Evolutionary conservation across 2,797 vertebrate species (phyloP), one percentile per base, ranked within the genome.

Genomic region (Lepus oiostolus): DNA sequence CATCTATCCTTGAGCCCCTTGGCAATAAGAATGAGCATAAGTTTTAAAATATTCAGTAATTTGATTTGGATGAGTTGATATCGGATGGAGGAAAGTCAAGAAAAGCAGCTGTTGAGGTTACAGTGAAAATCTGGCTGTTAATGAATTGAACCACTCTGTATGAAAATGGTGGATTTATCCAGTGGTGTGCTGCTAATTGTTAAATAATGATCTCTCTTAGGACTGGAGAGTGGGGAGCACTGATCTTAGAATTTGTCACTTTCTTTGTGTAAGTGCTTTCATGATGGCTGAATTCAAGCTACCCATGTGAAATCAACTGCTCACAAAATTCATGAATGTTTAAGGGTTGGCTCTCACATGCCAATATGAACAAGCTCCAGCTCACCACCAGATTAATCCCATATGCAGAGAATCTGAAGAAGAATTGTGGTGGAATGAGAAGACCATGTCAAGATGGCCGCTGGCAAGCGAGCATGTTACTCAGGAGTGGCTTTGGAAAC

Each of bases 11-110:
- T 52, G 50, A 86, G 28, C 22, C 19, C 62, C 21, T 71, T 88
- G 30, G 30, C 30, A 75, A 35, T 50, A 71, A 47, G 11, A 93
- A 76, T 22, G 71, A 67, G 95, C 75, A 4, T 65, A 42, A 85
- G 79, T 71, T 70, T 91, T 91, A 77, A 96, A 75, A 50, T 81
- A 83, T 75, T 87, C 21, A 94, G n/a, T 76, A 5, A 91, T 84
- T 82, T 88, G 42, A 60, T 88, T 91, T 50, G 74, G 54, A 54
- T 19, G 19, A 62, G 8, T 92, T 94, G 17, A 54, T 90, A 21
- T n/a, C 19, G 52, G 2, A n/a, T 32, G 42, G 19, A 85, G 76
- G 90, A 42, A 62, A 67, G 52, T 87, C 38, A 93, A 82, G 10
- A 79, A 83, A 22, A 94, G 21, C 12, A 82, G 24, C 68, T 35